Evolutionary conservation across 2,888 invertebrate genomes (phyloP).

Genomic region (Drosophila suboccidentalis): DNA sequence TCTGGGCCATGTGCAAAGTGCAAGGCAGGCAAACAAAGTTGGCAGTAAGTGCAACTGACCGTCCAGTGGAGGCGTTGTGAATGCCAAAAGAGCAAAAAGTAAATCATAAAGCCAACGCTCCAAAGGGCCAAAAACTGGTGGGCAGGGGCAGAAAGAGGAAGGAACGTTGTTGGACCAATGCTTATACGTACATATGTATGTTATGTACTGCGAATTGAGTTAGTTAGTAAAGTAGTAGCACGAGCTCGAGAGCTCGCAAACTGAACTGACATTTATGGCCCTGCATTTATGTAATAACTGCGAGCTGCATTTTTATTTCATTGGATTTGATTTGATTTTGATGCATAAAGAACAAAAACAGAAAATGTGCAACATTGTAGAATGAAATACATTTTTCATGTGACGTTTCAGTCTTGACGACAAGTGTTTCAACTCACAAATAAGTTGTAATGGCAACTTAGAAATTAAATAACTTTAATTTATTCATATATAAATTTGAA

Average conservation of each 20-base stretch:
- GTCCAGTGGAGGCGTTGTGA: constrained; percentile 42
- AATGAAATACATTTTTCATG: constrained; percentile 14
- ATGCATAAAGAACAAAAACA: constrained; percentile 26
- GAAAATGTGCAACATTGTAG: no score
- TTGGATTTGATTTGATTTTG: constrained; percentile 17
- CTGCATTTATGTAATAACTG: constrained; percentile 48
- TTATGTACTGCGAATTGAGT: constrained; percentile 20
- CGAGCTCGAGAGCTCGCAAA: constrained; percentile 17
- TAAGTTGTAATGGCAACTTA: background rate
- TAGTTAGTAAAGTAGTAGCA: constrained; percentile 31
- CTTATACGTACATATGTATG: no score
- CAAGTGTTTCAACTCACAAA: background rate
- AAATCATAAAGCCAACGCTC: constrained; percentile 35
- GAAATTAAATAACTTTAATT: background rate
- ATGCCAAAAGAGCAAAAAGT: constrained; percentile 61
- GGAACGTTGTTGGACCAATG: background rate
- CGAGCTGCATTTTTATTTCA: constrained; percentile 1
- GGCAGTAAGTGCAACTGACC: constrained; percentile 70
- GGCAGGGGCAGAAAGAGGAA: background rate
- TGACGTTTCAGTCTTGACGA: constrained; percentile 2
- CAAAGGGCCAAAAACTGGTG: background rate
- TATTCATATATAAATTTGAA: no score
- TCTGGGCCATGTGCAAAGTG: constrained; percentile 34
- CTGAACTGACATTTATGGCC: constrained; percentile 54
- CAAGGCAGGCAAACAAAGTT: constrained; percentile 60